Evolutionary conservation across 2,113 vertebrate species (phyloP), one percentile per base, ranked within the genome.

Genomic region (Nettapus auritus): DNA sequence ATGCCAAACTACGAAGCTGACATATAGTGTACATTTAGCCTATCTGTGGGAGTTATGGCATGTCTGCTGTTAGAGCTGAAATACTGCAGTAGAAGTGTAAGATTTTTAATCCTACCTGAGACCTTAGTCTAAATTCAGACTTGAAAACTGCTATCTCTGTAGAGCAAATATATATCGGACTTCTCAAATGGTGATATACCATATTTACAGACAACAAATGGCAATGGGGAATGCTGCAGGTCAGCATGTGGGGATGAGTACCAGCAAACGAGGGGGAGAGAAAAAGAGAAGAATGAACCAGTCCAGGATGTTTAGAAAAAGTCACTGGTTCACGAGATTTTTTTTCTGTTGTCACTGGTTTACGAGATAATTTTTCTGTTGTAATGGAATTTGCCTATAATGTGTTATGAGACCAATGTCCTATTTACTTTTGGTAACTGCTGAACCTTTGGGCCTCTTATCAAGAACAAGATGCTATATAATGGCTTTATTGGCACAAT

Each of bases 341-440:
- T 75, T 60, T 66, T 46, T 62, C 74, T 69, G 34, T 28, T 48
- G 62, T 67, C 23, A 55, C 29, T 60, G 29, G 4, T 64, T 89
- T 48, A 3, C 59, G 84, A 64, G 36, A 46, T 44, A 34, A 15
- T 75, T 60, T 66, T 46, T 62, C 74, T 69, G 34, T 28, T 48
- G 62, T 67, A 34, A 28, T 33, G n/a, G 25, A 42, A 28, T 33
- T 19, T 57, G 20, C 25, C 12, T 66, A 23, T 79, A 75, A 60
- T 7, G 1, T 20, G 29, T 16, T 57, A 13, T 69, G 82, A 69
- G 40, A 85, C 69, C n/a, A 86, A 19, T 7, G 19, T 81, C 13
- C 33, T 77, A 8, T 82, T 95, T 86, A n/a, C 31, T 77, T 89
- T 60, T 88, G 48, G 52, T 91, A 86, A 90, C 52, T 91, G 52